Evolutionary conservation across 23 tunicate species (phyloP).

Genomic region (Clavelina lepadiformis): DNA sequence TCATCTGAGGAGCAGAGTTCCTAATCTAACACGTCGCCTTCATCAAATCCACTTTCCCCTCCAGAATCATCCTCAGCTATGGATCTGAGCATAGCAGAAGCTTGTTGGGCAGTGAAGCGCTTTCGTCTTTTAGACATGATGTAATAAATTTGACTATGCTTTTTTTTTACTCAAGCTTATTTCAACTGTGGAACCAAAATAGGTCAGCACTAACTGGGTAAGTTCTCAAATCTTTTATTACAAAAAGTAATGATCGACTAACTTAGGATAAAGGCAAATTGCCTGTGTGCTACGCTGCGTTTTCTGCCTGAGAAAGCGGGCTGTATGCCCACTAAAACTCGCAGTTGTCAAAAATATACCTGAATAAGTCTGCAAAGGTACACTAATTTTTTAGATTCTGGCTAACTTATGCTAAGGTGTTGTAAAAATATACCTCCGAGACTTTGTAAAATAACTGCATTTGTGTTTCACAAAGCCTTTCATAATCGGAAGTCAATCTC

Average conservation of each 20-base stretch:
- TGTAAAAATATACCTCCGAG: too few relatives aligned
- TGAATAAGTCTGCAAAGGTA: too few relatives aligned
- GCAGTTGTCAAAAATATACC: conserved; percentile 19
- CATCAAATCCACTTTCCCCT: conserved; percentile 19
- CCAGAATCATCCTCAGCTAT: conserved; percentile 24
- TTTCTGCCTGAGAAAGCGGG: conserved; percentile 4
- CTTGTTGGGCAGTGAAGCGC: conserved; percentile 9
- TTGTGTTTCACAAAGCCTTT: conserved; percentile 17
- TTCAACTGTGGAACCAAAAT: conserved; percentile 17
- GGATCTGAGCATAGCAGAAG: conserved; percentile 11
- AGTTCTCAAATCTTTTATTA: conserved; percentile 8
- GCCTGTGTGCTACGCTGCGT: background rate
- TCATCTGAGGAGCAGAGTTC: conserved; percentile 28
- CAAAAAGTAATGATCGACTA: conserved; percentile 9
- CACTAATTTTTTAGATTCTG: too few relatives aligned
- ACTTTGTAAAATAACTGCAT: conserved; percentile 7
- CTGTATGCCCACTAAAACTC: conserved; percentile 16
- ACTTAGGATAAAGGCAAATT: background rate
- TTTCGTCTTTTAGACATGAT: conserved; percentile 16
- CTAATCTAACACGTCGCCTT: conserved; percentile 17
- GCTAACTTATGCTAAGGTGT: too few relatives aligned
- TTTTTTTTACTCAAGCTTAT: conserved; percentile 8
- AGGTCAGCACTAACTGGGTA: conserved; percentile 11
- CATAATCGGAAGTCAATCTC: conserved; percentile 8
- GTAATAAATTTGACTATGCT: conserved; percentile 23